These are phyloP conservation scores for Periplaneta americana DNA, from an alignment of 1,140 invertebrate genomes.

Conservation along the genomic window DNA sequence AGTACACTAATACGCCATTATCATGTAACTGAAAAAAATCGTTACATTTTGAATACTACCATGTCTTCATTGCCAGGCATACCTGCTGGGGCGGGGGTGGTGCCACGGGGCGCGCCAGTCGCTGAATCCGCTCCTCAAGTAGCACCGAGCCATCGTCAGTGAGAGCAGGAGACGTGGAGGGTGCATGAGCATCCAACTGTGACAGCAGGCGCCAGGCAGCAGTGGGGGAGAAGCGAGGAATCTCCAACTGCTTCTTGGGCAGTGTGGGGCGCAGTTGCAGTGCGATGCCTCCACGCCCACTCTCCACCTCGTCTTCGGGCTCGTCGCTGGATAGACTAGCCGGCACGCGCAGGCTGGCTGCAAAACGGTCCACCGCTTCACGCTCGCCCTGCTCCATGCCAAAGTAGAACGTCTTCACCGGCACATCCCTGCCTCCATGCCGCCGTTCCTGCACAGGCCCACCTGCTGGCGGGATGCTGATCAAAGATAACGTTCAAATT, in stretches of 20 bases:
- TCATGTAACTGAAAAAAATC: too few relatives aligned
- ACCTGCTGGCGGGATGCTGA: not conserved
- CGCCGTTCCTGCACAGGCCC: not conserved
- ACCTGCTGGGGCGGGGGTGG: conserved; percentile 28
- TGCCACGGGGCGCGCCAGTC: conserved; percentile 44
- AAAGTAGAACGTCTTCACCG: conserved; percentile 70
- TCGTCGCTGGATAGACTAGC: conserved; percentile 1
- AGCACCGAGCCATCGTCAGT: conserved; percentile 12
- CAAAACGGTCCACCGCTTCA: conserved; percentile 40
- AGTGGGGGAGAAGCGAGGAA: conserved; percentile 72
- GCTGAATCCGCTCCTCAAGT: conserved; percentile 47
- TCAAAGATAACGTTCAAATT: too few relatives aligned
- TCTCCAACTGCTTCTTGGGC: conserved; percentile 66
- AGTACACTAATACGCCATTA: too few relatives aligned
- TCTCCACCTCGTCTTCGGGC: not conserved
- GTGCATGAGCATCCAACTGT: conserved; percentile 39
- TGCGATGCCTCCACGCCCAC: conserved; percentile 48
- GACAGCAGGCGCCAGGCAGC: conserved; percentile 74
- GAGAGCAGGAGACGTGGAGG: conserved; percentile 36
- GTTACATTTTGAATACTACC: too few relatives aligned
- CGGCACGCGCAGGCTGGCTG: conserved; percentile 22
- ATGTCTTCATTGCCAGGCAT: too few relatives aligned
- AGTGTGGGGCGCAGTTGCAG: conserved; percentile 67
- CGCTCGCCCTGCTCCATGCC: conserved; percentile 52
- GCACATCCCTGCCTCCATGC: conserved; percentile 26